Base-by-base conservation (phyloP, 2,888 invertebrate genomes). In the Galerucella nymphaeae region DNA sequence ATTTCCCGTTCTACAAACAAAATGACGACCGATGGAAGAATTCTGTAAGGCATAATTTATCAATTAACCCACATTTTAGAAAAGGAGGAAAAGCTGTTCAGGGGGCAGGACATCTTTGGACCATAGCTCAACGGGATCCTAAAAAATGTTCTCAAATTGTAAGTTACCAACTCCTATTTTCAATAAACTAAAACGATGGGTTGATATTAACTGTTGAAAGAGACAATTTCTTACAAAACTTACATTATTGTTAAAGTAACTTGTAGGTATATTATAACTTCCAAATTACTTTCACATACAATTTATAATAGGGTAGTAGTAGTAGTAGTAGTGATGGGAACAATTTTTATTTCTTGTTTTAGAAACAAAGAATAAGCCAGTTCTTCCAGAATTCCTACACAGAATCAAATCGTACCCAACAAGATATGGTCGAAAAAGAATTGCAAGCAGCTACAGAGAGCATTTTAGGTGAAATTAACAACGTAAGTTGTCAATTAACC, bases 1-100 rank as follows among this genome's bases (percentile, higher is more conserved):
- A 93, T 74, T 96, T 94, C 86, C 95, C 96, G 0, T 96, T 91
- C 85, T 96, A 95, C 88, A 95, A 95, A 84, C 93, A 94, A 55
- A 94, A 95, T 83, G 96, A 96, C 81, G 96, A 96, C 84, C 91
- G 96, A 81, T 96, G 96, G 96, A 96, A 96, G 87, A 96, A 96
- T 84, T 96, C 96, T 0, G 96, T 96, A 1, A 89, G 96, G 77
- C 96, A 96, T 86, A 96, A 96, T 85, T 88, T 96, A 16, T 96
- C 96, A 48, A 96, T 96, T 83, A 96, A 96, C 87, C 96, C 96
- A 0, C 96, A 96, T 86, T 96, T 96, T 85, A 90, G 93, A 57
- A 96, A 96, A 86, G 96, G 96, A 0, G 92, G 92, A 14, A 93
- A 96, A 80, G 95, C 96, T 0, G 90, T 94, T 0, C 94, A 95